phyloP scores from a whole-genome alignment of 2,113 vertebrate genomes.

The Sceloporus tristichus region DNA sequence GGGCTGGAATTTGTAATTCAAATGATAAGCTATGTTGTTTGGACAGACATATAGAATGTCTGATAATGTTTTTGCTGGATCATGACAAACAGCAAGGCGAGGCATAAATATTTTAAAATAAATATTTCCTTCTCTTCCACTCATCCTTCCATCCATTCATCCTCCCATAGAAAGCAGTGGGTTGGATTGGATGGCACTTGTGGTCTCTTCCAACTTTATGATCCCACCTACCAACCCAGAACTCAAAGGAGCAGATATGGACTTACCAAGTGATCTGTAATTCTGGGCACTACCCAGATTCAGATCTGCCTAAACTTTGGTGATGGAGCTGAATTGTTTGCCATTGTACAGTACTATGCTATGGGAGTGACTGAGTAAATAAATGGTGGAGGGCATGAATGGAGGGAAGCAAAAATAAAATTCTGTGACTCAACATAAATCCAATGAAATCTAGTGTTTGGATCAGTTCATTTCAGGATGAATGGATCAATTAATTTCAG shows the following conservation, averaged over 20 bases:
- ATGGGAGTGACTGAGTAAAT: background rate
- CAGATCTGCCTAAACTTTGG: background rate
- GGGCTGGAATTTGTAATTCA: background rate
- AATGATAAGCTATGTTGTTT: background rate
- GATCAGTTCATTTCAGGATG: too few species aligned
- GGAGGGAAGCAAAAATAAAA: background rate
- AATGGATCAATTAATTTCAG: too few species aligned
- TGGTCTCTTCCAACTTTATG: too few species aligned
- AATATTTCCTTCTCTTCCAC: too few species aligned
- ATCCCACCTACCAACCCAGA: too few species aligned
- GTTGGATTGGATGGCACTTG: too few species aligned
- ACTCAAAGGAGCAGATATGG: too few species aligned
- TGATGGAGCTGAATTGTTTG: background rate
- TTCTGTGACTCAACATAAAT: background rate
- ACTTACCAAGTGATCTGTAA: background rate
- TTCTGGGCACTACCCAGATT: background rate
- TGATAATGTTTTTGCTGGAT: background rate
- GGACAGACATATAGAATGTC: background rate
- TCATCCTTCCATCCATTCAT: too few species aligned
- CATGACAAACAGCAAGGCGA: too few species aligned
- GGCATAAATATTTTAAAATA: too few species aligned
- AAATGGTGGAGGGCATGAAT: background rate
- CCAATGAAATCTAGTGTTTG: background rate
- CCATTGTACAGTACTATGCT: background rate
- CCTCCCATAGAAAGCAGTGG: too few species aligned